Evolutionary conservation across 2,113 vertebrate genomes (phyloP).

Genomic region (Aspiorhynchus laticeps): DNA sequence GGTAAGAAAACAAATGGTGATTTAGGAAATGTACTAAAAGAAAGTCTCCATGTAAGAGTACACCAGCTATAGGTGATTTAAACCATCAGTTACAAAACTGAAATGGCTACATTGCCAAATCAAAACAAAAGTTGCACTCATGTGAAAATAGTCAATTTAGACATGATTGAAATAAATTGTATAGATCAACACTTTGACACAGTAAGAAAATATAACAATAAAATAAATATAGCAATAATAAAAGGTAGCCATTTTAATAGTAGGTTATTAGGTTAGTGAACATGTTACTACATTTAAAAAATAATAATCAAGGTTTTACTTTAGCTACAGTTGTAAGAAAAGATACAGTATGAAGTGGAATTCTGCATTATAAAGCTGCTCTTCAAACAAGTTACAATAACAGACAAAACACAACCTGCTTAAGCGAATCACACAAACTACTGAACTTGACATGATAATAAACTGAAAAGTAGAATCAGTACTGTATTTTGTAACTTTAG

Average conservation of each 20-base stretch:
- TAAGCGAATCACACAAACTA: conserved; percentile 5
- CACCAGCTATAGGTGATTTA: not conserved
- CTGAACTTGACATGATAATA: not conserved
- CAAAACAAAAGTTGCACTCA: not conserved
- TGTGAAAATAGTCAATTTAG: not conserved
- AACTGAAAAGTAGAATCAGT: not conserved
- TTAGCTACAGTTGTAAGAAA: not conserved
- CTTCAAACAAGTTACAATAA: not conserved
- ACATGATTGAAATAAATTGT: not conserved
- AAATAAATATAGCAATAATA: not conserved
- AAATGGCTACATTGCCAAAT: not conserved
- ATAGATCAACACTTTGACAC: not conserved
- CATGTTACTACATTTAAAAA: not conserved
- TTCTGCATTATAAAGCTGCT: not conserved
- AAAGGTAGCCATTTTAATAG: not conserved
- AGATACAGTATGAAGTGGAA: not conserved
- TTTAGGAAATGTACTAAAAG: not conserved
- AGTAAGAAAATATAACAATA: not conserved
- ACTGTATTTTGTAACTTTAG: conserved; percentile 5
- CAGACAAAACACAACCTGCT: not conserved
- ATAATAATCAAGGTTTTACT: not conserved
- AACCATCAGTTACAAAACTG: not conserved
- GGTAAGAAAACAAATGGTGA: not conserved
- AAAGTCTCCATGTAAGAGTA: not conserved
- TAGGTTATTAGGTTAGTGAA: conserved; percentile 2